Percentiles rank a stretch among this genome's conserved stretches.
These are phyloP conservation scores for Polietes domitor DNA, from an alignment of 2,888 invertebrate species.

Conservation along the genomic window DNA sequence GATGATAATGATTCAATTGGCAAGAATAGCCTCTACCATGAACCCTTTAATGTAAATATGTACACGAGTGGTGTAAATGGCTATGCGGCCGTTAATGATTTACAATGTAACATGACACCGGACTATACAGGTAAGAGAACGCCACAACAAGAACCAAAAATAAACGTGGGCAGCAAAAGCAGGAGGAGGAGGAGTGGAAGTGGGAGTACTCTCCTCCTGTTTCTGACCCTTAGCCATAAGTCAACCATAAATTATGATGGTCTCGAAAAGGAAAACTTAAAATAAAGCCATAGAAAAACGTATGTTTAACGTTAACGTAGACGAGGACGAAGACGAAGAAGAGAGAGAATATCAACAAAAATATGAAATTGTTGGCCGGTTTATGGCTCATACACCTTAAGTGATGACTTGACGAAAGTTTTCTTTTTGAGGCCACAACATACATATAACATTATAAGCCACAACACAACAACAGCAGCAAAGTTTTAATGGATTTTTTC, in stretches of 20 bases:
- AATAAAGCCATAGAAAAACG: constrained; percentile 12
- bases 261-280: constrained; percentile 5
- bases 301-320: no score
- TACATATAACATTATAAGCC: background rate
- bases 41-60: constrained; percentile 82
- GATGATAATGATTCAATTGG: constrained; percentile 81
- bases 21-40: constrained; percentile 81
- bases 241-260: constrained; percentile 59
- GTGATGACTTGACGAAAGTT: constrained; percentile 50
- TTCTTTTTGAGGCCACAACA: background rate
- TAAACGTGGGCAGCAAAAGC: background rate
- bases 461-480: background rate
- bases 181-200: background rate
- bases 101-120: constrained; percentile 82
- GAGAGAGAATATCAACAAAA: no score
- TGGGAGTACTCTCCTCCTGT: constrained; percentile 59
- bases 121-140: constrained; percentile 83
- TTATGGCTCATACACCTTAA: constrained; percentile 21
- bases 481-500: constrained; percentile 37
- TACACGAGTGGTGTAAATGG: constrained; percentile 81
- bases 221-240: constrained; percentile 48
- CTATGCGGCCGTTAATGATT: constrained; percentile 81
- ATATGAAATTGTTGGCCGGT: background rate
- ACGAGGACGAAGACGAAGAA: background rate
- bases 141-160: background rate